Evolutionary conservation across 1,140 invertebrate genomes (phyloP), one percentile per base, ranked within the genome.

Genomic region (Caerostris darwini): DNA sequence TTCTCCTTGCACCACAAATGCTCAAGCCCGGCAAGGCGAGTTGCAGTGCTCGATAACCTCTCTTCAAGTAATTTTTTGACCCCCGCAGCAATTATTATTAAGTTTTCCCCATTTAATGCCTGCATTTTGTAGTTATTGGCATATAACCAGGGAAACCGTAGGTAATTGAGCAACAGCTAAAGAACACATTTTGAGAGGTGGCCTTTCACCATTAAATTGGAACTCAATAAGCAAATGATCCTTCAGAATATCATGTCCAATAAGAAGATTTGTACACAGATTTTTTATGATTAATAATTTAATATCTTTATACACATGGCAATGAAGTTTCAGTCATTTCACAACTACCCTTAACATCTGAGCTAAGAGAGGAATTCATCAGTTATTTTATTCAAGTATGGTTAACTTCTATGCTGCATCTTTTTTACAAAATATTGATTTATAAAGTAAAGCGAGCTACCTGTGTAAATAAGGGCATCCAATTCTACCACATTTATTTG

Each of bases 1-100:
- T 67, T 67, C n/a, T 58, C 81, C 83, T 34, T 58, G 2, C 34
- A 61, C n/a, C 1, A 95, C 90, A 61, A 94, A 86, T 17, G 92
- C 94, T 61, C 95, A 83, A 19, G 82, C 87, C 61, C 59, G 50
- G 92, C 94, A 95, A 57, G 92, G 94, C 17, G 92, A 94, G 58
- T 59, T 87, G 34, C 86, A 87, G 14, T 69, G 59, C 58, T 94
- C 94, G 53, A 93, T 95, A 7, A 95, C 67, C 90, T 93, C 61
- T 77, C 53, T 3, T 59, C 12, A 10, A 91, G 90, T 59, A 91
- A 59, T 82, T 82, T 91, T 71, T 4, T 14, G 8, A 34, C 34
- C 34, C 34, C 34, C 34, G 34, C 34, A 50, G 69, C 19, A 57
- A 91, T 91, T 12, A 81, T 82, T 59, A 2, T 12, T 50, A 58